Conservation (phyloP, 1,140 invertebrate species). For the Drosophila quadrilineata region DNA sequence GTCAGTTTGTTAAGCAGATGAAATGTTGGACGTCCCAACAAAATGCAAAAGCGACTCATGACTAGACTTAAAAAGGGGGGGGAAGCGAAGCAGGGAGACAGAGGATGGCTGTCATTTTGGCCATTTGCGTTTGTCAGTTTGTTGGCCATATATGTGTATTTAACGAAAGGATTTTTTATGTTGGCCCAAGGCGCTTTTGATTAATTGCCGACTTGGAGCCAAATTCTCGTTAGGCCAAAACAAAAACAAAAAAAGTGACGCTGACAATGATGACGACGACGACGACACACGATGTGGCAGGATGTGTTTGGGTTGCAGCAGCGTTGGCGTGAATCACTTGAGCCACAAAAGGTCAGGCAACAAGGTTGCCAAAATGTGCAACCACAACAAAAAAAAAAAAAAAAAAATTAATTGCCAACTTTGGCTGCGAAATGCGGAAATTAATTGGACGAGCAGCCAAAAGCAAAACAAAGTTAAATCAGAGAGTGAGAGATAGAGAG, state of each 20-base stretch:
- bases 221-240: slow-evolving; percentile 66
- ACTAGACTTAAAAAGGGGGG: no score
- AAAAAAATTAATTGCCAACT: slow-evolving; percentile 70
- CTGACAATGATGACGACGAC: slow-evolving; percentile 25
- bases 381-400: slow-evolving; percentile 27
- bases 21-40: slow-evolving; percentile 58
- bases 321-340: slow-evolving; percentile 75
- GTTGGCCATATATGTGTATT: slow-evolving; percentile 61
- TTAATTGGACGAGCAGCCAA: slow-evolving; percentile 67
- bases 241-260: no score
- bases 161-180: slow-evolving; percentile 72
- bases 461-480: slow-evolving; percentile 18
- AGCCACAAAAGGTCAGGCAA: slow-evolving; percentile 74
- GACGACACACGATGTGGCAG: slow-evolving; percentile 34
- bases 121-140: slow-evolving; percentile 75
- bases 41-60: slow-evolving; percentile 66
- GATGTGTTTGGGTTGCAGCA: slow-evolving; percentile 16
- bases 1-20: no score
- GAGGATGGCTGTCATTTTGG: slow-evolving; percentile 67
- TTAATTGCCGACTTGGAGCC: slow-evolving; percentile 76
- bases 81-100: no score
- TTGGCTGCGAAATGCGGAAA: slow-evolving; percentile 76
- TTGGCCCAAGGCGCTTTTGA: slow-evolving; percentile 73
- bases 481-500: not conserved
- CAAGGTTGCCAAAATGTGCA: slow-evolving; percentile 78